These are phyloP conservation scores for Eilema caniola DNA, from an alignment of 2,888 invertebrate species.

Conservation along the genomic window DNA sequence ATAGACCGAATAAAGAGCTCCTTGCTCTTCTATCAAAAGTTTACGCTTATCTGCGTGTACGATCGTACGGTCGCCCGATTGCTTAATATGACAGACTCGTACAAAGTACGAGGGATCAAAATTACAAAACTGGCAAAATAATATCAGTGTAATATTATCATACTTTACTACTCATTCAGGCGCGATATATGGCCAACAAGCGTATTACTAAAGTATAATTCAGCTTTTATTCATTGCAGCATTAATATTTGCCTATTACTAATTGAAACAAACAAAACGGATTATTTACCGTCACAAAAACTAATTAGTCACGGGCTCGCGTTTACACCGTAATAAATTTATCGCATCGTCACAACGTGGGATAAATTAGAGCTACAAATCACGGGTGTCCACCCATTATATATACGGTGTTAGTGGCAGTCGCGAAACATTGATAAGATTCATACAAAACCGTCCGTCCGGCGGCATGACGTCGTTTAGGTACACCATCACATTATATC, in stretches of 20 bases:
- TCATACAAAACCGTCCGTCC: slow-evolving; percentile 57
- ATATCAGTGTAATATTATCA: not conserved
- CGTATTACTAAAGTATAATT: not conserved
- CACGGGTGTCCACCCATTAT: slow-evolving; percentile 42
- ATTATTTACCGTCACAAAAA: slow-evolving; percentile 47
- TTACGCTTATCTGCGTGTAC: not conserved
- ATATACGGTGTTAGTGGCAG: slow-evolving; percentile 52
- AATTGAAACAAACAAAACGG: slow-evolving; percentile 48
- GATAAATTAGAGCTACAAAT: slow-evolving; percentile 51
- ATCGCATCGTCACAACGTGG: slow-evolving; percentile 41
- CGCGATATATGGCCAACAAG: not conserved
- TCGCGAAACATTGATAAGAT: slow-evolving; percentile 62
- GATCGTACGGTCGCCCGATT: not conserved
- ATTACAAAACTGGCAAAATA: not conserved
- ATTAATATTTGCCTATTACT: slow-evolving; percentile 32
- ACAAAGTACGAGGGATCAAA: not conserved
- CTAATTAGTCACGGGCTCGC: slow-evolving; percentile 42
- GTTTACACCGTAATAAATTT: slow-evolving; percentile 53
- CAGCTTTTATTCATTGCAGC: slow-evolving; percentile 30
- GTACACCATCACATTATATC: slow-evolving; percentile 42
- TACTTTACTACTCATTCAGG: not conserved
- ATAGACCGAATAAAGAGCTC: too few relatives aligned
- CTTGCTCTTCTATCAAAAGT: not conserved
- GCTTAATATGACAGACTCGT: not conserved
- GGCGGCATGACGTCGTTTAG: slow-evolving; percentile 54